Percentiles rank a stretch among this genome's conserved stretches.
phyloP scores from a whole-genome alignment of 2,113 vertebrate species.

The Salvelinus alpinus region DNA sequence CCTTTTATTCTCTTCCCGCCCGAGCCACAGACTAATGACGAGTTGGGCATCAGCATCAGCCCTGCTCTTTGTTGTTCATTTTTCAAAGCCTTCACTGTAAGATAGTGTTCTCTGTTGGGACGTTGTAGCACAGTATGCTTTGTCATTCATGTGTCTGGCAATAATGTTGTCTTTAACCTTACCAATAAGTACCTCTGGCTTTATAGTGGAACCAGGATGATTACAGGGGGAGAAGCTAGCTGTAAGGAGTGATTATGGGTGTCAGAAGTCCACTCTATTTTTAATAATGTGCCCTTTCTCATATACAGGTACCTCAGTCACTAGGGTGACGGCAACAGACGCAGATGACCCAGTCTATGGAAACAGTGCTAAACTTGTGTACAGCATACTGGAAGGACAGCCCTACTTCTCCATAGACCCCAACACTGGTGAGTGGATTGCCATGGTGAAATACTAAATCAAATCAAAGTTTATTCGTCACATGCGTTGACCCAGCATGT shows the following conservation, averaged over 20 bases:
- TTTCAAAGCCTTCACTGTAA: background rate
- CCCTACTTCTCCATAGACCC: constrained; percentile 98
- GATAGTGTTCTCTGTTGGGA: background rate
- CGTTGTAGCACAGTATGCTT: background rate
- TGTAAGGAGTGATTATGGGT: background rate
- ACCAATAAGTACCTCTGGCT: background rate
- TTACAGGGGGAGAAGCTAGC: too few species aligned
- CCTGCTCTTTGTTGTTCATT: constrained; percentile 27
- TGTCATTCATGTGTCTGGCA: background rate
- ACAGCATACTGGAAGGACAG: constrained; percentile 96
- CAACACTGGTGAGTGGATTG: constrained; percentile 82
- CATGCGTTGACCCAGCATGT: too few species aligned
- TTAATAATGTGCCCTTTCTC: constrained; percentile 18
- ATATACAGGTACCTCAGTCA: constrained; percentile 89
- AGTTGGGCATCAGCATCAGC: constrained; percentile 40
- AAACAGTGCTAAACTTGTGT: constrained; percentile 95
- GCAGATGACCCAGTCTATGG: constrained; percentile 97
- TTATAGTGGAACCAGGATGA: background rate
- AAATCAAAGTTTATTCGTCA: background rate
- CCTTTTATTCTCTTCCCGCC: background rate
- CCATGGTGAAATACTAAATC: background rate
- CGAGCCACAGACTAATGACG: constrained; percentile 16
- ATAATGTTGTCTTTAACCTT: background rate
- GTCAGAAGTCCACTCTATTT: background rate
- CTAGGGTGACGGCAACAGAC: constrained; percentile 93